Percentiles rank a stretch among this genome's conserved stretches.
These are phyloP conservation scores for Leucophenga varia DNA, from an alignment of 1,140 invertebrate genomes.

Conservation along the genomic window DNA sequence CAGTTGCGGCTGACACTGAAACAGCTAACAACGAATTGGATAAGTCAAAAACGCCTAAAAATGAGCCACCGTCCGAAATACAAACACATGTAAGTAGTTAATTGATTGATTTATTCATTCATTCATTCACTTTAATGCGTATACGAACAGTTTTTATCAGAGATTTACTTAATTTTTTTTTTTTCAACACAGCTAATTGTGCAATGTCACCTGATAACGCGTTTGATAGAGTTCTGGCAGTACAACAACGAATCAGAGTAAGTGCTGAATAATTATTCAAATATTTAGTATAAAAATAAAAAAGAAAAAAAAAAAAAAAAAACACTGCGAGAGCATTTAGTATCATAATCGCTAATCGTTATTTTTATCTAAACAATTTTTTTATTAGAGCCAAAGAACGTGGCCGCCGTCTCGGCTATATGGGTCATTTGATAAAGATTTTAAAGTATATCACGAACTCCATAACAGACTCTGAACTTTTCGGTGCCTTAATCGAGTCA, in stretches of 20 bases:
- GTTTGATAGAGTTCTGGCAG: slow-evolving; percentile 68
- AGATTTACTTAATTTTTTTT: slow-evolving; percentile 10
- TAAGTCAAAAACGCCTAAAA: slow-evolving; percentile 28
- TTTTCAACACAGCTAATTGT: slow-evolving; percentile 68
- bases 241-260: slow-evolving; percentile 63
- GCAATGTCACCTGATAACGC: slow-evolving; percentile 66
- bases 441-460: slow-evolving; percentile 42
- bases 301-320: too few species aligned
- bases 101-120: neutral
- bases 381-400: slow-evolving; percentile 34
- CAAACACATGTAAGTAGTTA: slow-evolving; percentile 43
- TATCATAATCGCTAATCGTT: neutral
- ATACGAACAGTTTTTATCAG: too few species aligned
- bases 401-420: slow-evolving; percentile 67
- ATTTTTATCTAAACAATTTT: neutral
- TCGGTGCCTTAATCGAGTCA: slow-evolving; percentile 45
- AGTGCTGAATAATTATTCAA: too few species aligned
- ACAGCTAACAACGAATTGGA: slow-evolving; percentile 33
- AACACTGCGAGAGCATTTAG: slow-evolving; percentile 26
- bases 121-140: neutral
- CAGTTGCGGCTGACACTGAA: slow-evolving; percentile 13
- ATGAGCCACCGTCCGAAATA: slow-evolving; percentile 41
- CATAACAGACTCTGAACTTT: slow-evolving; percentile 52
- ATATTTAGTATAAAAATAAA: too few species aligned
- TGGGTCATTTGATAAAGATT: slow-evolving; percentile 77